A percentile compares a stretch with the other conserved stretches of the same genome.
These are phyloP conservation scores for Campopleginae sp. DNA, from an alignment of 2,888 invertebrate genomes.

Conservation along the genomic window DNA sequence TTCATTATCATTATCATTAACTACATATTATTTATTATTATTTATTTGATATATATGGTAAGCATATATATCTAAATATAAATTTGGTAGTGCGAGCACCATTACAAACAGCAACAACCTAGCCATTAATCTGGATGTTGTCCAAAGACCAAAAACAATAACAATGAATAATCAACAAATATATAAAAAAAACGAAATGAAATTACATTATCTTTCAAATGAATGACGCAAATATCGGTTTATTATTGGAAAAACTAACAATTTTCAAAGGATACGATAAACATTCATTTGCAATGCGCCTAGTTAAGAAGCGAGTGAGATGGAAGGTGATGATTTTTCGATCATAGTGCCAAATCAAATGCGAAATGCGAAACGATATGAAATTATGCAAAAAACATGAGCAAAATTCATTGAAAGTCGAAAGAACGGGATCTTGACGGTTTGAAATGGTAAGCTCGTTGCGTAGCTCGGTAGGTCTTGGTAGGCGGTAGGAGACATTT, in stretches of 20 bases:
- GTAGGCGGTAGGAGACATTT: constrained; percentile 84
- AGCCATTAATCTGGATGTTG: constrained; percentile 82
- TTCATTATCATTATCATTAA: constrained; percentile 44
- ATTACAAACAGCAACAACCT: constrained; percentile 85
- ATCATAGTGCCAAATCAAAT: constrained; percentile 51
- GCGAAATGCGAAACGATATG: constrained; percentile 38
- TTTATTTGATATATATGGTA: constrained; percentile 36
- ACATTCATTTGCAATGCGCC: constrained; percentile 7
- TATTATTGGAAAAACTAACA: background rate
- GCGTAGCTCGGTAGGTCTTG: constrained; percentile 84
- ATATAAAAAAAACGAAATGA: constrained; percentile 4
- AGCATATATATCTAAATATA: constrained; percentile 46
- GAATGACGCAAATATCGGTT: background rate
- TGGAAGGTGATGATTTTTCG: constrained; percentile 51
- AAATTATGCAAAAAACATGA: constrained; percentile 27
- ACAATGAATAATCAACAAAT: constrained; percentile 15
- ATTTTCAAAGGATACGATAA: background rate
- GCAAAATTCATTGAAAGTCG: constrained; percentile 73
- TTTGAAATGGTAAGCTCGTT: constrained; percentile 84
- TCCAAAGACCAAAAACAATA: constrained; percentile 51
- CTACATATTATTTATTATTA: constrained; percentile 12
- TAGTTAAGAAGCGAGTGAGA: constrained; percentile 62
- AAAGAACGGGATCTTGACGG: constrained; percentile 79
- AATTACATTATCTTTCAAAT: constrained; percentile 14
- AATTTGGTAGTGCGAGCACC: constrained; percentile 83